Evolutionary conservation across 2,888 invertebrate species (phyloP), one percentile per base, ranked within the genome.

Genomic region (Spilosoma lubricipeda): DNA sequence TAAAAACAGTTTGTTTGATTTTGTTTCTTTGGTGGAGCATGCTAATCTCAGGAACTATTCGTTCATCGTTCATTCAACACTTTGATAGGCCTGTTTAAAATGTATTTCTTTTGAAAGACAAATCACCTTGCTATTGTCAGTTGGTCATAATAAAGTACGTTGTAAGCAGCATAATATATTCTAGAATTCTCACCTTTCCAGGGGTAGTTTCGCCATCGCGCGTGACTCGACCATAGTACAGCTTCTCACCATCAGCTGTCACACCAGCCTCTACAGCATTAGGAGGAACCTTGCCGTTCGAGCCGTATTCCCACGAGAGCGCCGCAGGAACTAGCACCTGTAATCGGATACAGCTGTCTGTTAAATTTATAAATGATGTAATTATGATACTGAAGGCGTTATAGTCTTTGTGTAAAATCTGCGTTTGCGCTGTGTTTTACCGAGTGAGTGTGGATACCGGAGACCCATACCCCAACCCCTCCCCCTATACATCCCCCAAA

Each of bases 171-270:
- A 63, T 7, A 27, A 3, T 64, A 15, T 65, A 23, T 65, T 5
- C 1, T 65, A 15, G 7, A 42, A 15, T 72, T 39, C 65, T 77
- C 88, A 97, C 97, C 96, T 97, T 97, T 88, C 97, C 97, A 76
- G 97, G 95, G 20, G 97, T 97, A 77, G 97, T 96, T 84, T 97
- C 96, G 20, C 97, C 97, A 80, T 97, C 96, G 80, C 97, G 96
- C 52, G 96, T 95, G 72, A 97, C 97, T 78, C 98, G 96, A 15
- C 97, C 98, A 79, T 96, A 96, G 93, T 96, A 98, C 59, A 98
- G 93, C 52, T 96, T 95, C 91, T 97, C 97, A 18, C 97, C 97
- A 78, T 96, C 96, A 67, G 93, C 90, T 0, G 97, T 97, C 77
- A 95, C 92, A 30, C 98, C 98, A 0, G 96, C 97, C 67, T 96